Conservation (phyloP, 2,888 invertebrate genomes). For the Cyclophora albipunctata region DNA sequence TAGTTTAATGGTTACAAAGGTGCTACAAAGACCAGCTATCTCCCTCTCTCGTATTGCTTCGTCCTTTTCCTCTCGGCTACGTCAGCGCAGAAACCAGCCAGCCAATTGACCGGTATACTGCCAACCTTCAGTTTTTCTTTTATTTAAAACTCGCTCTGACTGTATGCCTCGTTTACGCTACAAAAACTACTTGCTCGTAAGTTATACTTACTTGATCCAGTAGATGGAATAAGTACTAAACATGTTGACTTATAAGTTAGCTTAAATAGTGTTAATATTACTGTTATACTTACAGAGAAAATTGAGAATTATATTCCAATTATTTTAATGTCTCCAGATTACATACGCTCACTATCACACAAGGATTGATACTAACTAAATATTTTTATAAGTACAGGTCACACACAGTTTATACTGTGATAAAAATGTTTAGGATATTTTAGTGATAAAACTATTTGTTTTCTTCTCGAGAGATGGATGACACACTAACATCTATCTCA, state of each 20-base stretch:
- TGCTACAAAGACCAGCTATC: conserved; percentile 22
- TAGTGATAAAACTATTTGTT: too few relatives aligned
- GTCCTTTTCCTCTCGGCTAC: conserved; percentile 49
- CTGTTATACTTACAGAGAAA: too few relatives aligned
- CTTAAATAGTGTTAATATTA: not conserved
- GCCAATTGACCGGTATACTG: conserved; percentile 74
- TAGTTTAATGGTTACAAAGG: conserved; percentile 57
- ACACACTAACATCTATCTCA: too few relatives aligned
- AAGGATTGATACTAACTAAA: too few relatives aligned
- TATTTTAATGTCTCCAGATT: too few relatives aligned
- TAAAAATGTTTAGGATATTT: too few relatives aligned
- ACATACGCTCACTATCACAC: too few relatives aligned
- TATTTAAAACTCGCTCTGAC: conserved; percentile 72
- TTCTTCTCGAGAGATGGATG: too few relatives aligned
- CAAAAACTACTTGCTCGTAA: conserved; percentile 18
- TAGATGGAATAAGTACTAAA: not conserved
- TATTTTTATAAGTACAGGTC: too few relatives aligned
- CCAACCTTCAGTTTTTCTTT: conserved; percentile 75
- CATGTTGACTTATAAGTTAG: not conserved
- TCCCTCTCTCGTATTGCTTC: conserved; percentile 29
- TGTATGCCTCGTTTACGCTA: conserved; percentile 51
- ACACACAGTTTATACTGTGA: too few relatives aligned
- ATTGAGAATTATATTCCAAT: too few relatives aligned
- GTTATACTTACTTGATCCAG: conserved; percentile 2
- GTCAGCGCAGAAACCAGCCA: conserved; percentile 73